Base-by-base conservation (phyloP, 2,113 vertebrate species). In the Glaucidium brasilianum region DNA sequence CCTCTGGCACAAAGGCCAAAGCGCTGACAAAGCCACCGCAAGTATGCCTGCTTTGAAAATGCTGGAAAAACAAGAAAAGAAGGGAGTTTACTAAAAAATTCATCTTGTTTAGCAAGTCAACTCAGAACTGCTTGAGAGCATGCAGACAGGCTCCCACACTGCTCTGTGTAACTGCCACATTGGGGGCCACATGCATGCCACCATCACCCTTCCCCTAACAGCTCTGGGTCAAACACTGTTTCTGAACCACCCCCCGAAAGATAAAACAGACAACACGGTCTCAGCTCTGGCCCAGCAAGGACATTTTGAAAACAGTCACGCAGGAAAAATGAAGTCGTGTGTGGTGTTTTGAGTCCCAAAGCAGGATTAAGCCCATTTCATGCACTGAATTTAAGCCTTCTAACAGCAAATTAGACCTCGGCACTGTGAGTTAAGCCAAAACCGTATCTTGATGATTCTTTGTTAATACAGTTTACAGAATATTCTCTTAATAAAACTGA, bases 241-340 rank as follows among this genome's bases (percentile, higher is more conserved):
- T 45, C 43, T 45, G 7, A 45, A 45, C 43, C 43, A 18, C 43
- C 43, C 12, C 22, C 23, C 2, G 0, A 4, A 21, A 13, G 43
- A 5, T 1, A 26, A 5, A 13, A 21, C 1, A 21, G 50, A 8
- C 1, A 1, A 16, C 41, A 27, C 2, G 1, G 11, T 3, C 45
- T n/a, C 5, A n/a, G 67, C 79, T 21, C 4, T 3, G 7, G 22
- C 7, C 15, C 3, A 41, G 66, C 52, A 32, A 37, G 16, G 10
- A 49, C n/a, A 20, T 27, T 64, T 27, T n/a, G 10, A 12, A 23
- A 50, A 29, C 3, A 1, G 15, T 29, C 52, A 6, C 5, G 4
- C 2, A 19, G 72, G 30, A 30, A n/a, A 58, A 67, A 50, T 3
- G 5, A 30, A 53, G 23, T 7, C 23, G 16, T 16, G 26, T 10